Percentiles rank a stretch among this genome's conserved stretches.
phyloP scores from a whole-genome alignment of 1,140 invertebrate species.

The Paraescarpia echinospica region DNA sequence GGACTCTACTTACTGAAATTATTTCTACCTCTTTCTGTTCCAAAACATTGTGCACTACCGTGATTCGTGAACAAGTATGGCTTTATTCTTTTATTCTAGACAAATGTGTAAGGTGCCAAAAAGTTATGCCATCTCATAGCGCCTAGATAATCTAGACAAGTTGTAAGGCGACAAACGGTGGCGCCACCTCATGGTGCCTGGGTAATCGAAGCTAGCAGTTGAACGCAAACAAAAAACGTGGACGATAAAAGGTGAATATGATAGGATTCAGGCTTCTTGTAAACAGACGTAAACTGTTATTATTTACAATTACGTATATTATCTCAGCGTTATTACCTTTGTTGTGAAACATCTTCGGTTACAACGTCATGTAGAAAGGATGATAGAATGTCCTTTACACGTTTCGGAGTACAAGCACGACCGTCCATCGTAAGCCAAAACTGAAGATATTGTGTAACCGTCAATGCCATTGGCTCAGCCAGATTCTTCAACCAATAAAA shows the following conservation, averaged over 20 bases:
- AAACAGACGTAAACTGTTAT: background rate
- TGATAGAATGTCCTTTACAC: background rate
- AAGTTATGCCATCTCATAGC: too few relatives aligned
- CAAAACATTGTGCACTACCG: too few relatives aligned
- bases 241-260: background rate
- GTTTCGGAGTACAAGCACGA: background rate
- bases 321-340: background rate
- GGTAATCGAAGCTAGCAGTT: too few relatives aligned
- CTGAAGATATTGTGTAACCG: background rate
- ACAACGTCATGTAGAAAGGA: background rate
- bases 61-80: too few relatives aligned
- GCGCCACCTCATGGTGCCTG: too few relatives aligned
- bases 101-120: too few relatives aligned
- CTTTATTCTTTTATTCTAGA: too few relatives aligned
- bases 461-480: background rate
- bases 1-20: too few relatives aligned
- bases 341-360: conserved; percentile 13
- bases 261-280: background rate
- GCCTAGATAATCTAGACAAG: too few relatives aligned
- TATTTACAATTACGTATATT: background rate
- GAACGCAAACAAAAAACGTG: background rate
- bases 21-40: too few relatives aligned
- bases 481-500: background rate
- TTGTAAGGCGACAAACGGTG: too few relatives aligned
- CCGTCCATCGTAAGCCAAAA: background rate